Evolutionary conservation across 2,888 invertebrate genomes (phyloP).

Genomic region (Anarsia innoxiella): DNA sequence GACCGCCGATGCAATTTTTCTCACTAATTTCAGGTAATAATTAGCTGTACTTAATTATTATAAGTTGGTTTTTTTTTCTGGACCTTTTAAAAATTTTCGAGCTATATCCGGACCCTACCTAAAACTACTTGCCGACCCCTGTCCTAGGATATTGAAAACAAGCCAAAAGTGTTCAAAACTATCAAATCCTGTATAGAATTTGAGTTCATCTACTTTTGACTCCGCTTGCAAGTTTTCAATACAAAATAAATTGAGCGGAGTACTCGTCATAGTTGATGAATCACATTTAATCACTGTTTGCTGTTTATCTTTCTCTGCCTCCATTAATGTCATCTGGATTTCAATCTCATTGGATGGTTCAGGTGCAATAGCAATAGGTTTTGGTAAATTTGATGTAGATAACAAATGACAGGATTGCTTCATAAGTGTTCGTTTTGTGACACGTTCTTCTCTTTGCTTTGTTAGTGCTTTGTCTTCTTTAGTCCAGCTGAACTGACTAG

Average conservation of each 20-base stretch:
- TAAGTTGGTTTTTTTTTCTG: too few species aligned
- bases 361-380: background rate
- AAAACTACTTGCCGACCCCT: background rate
- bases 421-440: background rate
- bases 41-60: too few species aligned
- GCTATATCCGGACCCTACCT: too few species aligned
- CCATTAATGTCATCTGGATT: constrained; percentile 2
- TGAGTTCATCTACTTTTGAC: constrained; percentile 1
- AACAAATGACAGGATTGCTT: background rate
- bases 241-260: background rate
- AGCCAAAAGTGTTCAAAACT: constrained; percentile 5
- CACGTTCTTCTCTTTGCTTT: background rate
- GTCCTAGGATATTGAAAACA: background rate
- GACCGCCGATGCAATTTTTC: too few species aligned
- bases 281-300: background rate
- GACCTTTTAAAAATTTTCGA: too few species aligned
- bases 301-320: background rate
- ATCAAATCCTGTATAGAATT: constrained; percentile 7
- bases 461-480: background rate
- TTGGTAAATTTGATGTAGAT: background rate
- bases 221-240: background rate
- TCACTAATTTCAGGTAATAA: too few species aligned
- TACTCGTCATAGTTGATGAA: background rate
- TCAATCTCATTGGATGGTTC: constrained; percentile 2
- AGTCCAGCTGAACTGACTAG: constrained; percentile 2